Base-by-base conservation (phyloP, 2,888 invertebrate genomes). In the Apodemia mormo region DNA sequence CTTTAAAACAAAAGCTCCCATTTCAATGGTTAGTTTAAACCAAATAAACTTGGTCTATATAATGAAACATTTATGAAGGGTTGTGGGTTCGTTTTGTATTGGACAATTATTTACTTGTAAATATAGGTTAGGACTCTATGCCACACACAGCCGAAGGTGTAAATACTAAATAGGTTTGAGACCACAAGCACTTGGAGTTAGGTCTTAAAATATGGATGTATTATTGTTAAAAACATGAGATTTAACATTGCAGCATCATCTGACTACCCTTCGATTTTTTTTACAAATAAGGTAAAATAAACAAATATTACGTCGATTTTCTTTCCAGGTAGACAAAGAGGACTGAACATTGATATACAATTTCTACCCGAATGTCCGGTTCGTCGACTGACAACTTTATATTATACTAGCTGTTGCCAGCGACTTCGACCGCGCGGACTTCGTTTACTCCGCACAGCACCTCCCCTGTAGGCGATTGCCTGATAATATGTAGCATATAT, bases 151-250 rank as follows among this genome's bases (percentile, higher is more conserved):
- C 70, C 68, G 66, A 69, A 75, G 70, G 75, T 74, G 76, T 76
- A 76, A 78, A 75, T 73, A 79, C 79, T 76, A 79, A 78, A 80
- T 80, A 78, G 78, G 75, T 77, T 78, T 76, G 76, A 58, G 76
- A 79, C 81, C 81, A 74, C 81, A 79, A 71, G 73, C 72, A 70
- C 72, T 73, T 74, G 74, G 74, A 71, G 66, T 72, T 73, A 72
- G 71, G 70, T 66, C 61, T 67, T 71, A 68, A 72, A 70, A 58
- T 30, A 29, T 58, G 22, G 22, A 2, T 56, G 58, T 29, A 58
- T 29, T 58, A 30, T 58, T 58, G 58, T 58, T 58, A 58, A 12
- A 10, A 45, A 45, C 10, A 12, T 45, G 45, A 3, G 10, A 45
- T 2, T 45, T 45, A 5, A 3, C 45, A 45, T 10, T 10, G 12